phyloP scores from a whole-genome alignment of 2,888 invertebrate species.

The Cosmia pyralina region DNA sequence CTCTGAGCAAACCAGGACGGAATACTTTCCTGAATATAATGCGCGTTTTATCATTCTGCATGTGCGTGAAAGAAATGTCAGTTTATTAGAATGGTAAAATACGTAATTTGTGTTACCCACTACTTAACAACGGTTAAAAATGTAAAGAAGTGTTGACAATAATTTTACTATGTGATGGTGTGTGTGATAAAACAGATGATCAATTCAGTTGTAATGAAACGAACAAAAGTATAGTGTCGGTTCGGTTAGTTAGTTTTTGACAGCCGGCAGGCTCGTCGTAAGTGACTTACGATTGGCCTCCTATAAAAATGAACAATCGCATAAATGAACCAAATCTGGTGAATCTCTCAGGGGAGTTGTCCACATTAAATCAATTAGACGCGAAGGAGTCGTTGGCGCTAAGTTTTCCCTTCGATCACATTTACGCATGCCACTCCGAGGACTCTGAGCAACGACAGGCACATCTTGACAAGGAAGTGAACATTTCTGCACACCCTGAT shows the following conservation, averaged over 20 bases:
- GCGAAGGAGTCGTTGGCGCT: conserved; percentile 88
- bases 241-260: conserved; percentile 78
- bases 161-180: conserved; percentile 64
- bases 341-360: conserved; percentile 84
- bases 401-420: conserved; percentile 93
- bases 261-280: conserved; percentile 88
- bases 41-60: conserved; percentile 84
- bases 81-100: conserved; percentile 73
- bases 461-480: conserved; percentile 83
- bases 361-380: conserved; percentile 83
- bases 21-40: conserved; percentile 73
- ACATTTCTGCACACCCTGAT: conserved; percentile 78
- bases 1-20: conserved; percentile 61
- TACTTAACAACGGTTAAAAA: conserved; percentile 65
- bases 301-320: conserved; percentile 88
- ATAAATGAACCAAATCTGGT: conserved; percentile 88
- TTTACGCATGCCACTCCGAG: conserved; percentile 92
- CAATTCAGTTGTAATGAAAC: conserved; percentile 81
- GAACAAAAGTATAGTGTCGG: conserved; percentile 81
- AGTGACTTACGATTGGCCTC: conserved; percentile 76
- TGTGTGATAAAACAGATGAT: conserved; percentile 67
- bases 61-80: conserved; percentile 88
- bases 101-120: conserved; percentile 74
- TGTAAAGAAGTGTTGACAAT: conserved; percentile 73
- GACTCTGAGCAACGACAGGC: conserved; percentile 77